phyloP scores from a whole-genome alignment of 2,113 vertebrate species.

The Catharus minimus region DNA sequence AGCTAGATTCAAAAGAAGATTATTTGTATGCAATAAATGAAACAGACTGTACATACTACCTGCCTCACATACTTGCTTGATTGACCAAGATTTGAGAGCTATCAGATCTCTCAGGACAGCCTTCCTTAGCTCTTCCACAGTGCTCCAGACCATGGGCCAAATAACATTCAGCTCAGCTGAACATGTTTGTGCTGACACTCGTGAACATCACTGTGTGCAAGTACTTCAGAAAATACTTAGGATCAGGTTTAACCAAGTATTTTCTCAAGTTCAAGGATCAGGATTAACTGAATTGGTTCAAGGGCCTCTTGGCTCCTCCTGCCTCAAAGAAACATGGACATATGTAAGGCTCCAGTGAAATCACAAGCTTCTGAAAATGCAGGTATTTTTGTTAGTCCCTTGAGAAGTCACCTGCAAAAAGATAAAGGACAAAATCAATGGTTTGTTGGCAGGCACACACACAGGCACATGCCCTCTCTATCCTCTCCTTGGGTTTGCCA shows the following conservation, averaged over 20 bases:
- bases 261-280: background rate
- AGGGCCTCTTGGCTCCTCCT: background rate
- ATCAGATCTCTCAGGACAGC: background rate
- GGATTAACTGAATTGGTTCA: background rate
- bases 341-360: background rate
- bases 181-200: background rate
- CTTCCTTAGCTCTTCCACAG: background rate
- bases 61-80: background rate
- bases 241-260: background rate
- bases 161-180: background rate
- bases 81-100: background rate
- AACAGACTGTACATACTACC: background rate
- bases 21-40: background rate
- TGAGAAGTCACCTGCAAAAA: conserved; percentile 45
- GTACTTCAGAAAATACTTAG: background rate
- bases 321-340: background rate
- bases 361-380: conserved; percentile 22
- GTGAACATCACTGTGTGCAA: background rate
- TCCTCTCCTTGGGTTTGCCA: conserved; percentile 31
- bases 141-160: background rate
- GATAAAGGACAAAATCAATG: conserved; percentile 51
- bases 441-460: conserved; percentile 43
- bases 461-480: conserved; percentile 9
- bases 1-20: background rate
- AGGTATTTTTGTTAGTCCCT: conserved; percentile 28